A percentile compares a stretch with the other conserved stretches of the same genome.
These are phyloP conservation scores for Cybosia mesomella DNA, from an alignment of 2,888 invertebrate genomes.

Conservation along the genomic window DNA sequence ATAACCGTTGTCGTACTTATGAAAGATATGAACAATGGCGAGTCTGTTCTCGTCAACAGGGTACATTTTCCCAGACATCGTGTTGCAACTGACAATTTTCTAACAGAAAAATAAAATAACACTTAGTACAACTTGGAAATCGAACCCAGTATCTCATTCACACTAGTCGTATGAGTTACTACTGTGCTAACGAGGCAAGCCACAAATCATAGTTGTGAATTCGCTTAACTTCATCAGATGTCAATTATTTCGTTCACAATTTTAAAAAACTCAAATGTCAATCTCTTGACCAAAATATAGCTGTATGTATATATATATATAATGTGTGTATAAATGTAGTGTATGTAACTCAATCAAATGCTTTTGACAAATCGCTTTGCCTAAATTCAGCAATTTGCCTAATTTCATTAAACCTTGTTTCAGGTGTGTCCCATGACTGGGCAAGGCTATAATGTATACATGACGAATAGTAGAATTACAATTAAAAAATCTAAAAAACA, in stretches of 20 bases:
- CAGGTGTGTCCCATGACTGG: background rate
- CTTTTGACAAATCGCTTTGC: background rate
- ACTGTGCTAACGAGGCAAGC: background rate
- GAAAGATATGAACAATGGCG: background rate
- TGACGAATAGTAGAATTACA: background rate
- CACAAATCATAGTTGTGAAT: background rate
- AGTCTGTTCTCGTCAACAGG: background rate
- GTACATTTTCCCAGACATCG: background rate
- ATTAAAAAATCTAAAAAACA: background rate
- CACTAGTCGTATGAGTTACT: background rate
- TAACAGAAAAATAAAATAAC: background rate
- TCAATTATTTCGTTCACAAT: too few species aligned
- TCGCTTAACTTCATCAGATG: too few species aligned
- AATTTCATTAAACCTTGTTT: background rate
- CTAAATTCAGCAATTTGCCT: background rate
- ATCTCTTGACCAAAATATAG: background rate
- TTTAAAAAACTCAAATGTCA: background rate
- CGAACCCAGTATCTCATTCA: background rate
- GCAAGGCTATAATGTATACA: background rate
- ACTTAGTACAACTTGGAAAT: background rate
- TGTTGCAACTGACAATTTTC: background rate
- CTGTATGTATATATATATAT: too few species aligned
- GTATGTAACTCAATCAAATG: background rate
- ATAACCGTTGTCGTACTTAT: background rate
- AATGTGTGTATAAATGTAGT: too few species aligned